A percentile compares a stretch with the other conserved stretches of the same genome.
Conservation (phyloP, 2,113 vertebrate species). For the Peromyscus leucopus region DNA sequence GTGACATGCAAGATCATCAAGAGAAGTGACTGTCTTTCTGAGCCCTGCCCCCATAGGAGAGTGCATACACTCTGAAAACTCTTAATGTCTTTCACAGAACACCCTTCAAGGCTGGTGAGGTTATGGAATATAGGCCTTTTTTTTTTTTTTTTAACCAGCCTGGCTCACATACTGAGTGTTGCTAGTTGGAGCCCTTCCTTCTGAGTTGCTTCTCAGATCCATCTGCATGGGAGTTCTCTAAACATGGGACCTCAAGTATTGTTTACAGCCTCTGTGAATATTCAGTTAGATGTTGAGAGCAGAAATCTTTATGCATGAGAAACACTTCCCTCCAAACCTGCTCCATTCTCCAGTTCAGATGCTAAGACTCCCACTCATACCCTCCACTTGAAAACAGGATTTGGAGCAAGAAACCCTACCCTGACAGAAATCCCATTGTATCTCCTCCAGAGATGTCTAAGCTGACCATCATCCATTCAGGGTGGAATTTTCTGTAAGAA, state of each 20-base stretch:
- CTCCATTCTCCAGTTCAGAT: neutral
- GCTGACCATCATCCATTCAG: neutral
- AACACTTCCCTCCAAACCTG: accelerated
- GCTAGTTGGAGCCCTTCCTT: neutral
- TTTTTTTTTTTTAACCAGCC: neutral
- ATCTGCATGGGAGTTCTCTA: neutral
- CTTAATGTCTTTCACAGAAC: neutral
- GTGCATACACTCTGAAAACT: neutral
- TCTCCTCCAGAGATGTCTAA: slow-evolving; percentile 47
- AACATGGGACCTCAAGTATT: neutral
- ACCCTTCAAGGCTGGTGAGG: neutral
- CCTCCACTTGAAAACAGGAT: neutral
- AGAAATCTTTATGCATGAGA: neutral
- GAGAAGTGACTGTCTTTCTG: neutral
- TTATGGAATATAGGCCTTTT: neutral
- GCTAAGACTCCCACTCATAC: neutral
- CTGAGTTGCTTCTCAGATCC: neutral
- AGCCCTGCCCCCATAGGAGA: too few relatives aligned
- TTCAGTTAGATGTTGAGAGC: neutral
- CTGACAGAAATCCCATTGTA: slow-evolving; percentile 25
- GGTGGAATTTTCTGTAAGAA: neutral
- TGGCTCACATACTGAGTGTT: neutral
- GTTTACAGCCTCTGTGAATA: neutral
- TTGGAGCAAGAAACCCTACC: neutral
- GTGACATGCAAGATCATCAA: neutral